phyloP scores from a whole-genome alignment of 2,797 vertebrate species.

The Cirrhinus molitorella region DNA sequence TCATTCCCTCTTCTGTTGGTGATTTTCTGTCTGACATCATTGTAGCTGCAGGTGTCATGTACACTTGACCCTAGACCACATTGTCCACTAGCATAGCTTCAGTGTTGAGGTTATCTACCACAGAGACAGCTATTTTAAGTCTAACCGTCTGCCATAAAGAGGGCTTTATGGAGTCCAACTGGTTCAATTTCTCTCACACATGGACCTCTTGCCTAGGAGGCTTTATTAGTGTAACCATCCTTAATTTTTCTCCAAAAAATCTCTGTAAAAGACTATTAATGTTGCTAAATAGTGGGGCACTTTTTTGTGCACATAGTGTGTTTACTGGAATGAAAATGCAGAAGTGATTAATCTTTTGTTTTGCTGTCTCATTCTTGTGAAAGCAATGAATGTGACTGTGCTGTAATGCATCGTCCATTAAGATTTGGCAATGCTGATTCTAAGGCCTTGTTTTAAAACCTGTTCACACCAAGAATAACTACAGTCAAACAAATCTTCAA shows the following conservation, averaged over 20 bases:
- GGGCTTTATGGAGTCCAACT: constrained; percentile 43
- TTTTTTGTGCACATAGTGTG: background rate
- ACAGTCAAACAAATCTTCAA: too few relatives aligned
- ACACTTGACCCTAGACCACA: constrained; percentile 48
- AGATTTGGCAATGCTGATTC: constrained; percentile 5
- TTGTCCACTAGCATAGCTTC: constrained; percentile 18
- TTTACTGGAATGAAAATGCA: constrained; percentile 31
- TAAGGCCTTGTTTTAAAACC: background rate
- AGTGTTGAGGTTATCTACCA: constrained; percentile 46
- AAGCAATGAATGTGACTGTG: background rate
- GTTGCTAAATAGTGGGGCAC: background rate
- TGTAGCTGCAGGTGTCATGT: constrained; percentile 18
- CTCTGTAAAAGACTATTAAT: background rate
- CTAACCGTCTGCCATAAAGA: constrained; percentile 48
- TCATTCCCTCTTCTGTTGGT: constrained; percentile 10
- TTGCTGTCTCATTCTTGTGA: constrained; percentile 13
- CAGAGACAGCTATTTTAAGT: constrained; percentile 52
- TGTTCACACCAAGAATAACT: background rate
- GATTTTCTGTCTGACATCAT: constrained; percentile 26
- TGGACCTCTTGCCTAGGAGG: constrained; percentile 8
- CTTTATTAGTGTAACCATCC: constrained; percentile 16
- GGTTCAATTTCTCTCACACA: constrained; percentile 38
- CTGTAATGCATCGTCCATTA: background rate
- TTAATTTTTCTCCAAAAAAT: constrained; percentile 8
- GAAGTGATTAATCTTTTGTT: background rate